Evolutionary conservation across 2,888 invertebrate genomes (phyloP), one percentile per base, ranked within the genome.

Genomic region (Exephanes ischioxanthus): DNA sequence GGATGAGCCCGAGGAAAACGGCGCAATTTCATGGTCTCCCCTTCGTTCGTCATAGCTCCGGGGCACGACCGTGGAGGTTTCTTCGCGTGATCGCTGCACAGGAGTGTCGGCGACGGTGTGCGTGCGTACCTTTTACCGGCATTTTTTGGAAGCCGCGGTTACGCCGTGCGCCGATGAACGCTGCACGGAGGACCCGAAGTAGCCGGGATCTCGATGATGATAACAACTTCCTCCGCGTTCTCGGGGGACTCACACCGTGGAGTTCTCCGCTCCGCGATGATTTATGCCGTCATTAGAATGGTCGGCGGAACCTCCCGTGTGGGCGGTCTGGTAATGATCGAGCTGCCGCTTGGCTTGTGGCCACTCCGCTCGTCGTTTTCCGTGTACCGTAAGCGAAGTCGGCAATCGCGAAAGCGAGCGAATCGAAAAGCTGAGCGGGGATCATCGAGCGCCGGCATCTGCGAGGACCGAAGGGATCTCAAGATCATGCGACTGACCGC

Each of bases 221-320:
- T 92, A 90, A 92, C 90, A 90, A 90, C 89, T 90, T 90, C 90
- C 89, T 89, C 89, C 83, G 83, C 33, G 22, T 26, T 78, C 77
- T 72, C 63, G 80, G 63, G 87, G 61, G 87, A 66, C 33, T 45
- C 80, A 51, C 72, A 73, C 68, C 67, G 37, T 66, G 70, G n/a
- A 26, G 22, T 26, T 26, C 83, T 45, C 71, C 76, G 33, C 78
- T 71, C 66, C 51, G 53, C 79, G 86, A 89, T 92, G 91, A 92
- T 92, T 92, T 92, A 92, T 92, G 88, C 87, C 87, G 87, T 90
- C 91, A 91, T 92, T 92, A 90, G 90, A 91, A 89, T 90, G 88
- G 88, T 89, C 88, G 89, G 87, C 85, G 84, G 87, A 87, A 90
- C 87, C 88, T 87, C 82, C 87, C 81, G 87, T 82, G 91, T 91